A percentile compares a stretch with the other conserved stretches of the same genome.
These are phyloP conservation scores for Erythrolamprus reginae DNA, from an alignment of 2,113 vertebrate species.

Conservation along the genomic window DNA sequence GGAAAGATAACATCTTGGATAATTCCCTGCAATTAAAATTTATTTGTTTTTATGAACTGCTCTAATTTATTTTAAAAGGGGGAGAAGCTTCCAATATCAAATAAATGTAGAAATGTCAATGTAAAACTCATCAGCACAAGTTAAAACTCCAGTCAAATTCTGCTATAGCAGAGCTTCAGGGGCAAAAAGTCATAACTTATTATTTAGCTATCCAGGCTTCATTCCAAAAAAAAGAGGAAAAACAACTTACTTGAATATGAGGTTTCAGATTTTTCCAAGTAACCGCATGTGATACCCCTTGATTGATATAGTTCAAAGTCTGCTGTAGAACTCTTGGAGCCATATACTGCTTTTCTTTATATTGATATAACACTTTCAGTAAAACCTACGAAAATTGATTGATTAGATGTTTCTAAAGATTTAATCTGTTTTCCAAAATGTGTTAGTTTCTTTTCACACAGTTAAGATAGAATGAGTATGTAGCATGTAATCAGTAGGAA, in stretches of 20 bases:
- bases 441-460: background rate
- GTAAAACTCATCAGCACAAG: background rate
- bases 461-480: background rate
- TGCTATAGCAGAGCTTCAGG: background rate
- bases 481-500: background rate
- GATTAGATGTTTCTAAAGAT: constrained; percentile 13
- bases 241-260: constrained; percentile 88
- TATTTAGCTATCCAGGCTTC: background rate
- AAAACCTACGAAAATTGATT: constrained; percentile 77
- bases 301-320: constrained; percentile 96
- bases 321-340: constrained; percentile 96
- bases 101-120: background rate
- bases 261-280: constrained; percentile 98
- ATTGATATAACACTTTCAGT: constrained; percentile 96
- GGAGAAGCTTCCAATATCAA: background rate
- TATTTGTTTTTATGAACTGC: background rate
- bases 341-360: constrained; percentile 96
- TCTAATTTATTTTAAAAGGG: background rate
- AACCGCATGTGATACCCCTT: constrained; percentile 92
- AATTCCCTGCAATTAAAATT: constrained; percentile 67
- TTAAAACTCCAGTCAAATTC: background rate
- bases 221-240: background rate
- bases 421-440: background rate
- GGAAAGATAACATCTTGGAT: constrained; percentile 83
- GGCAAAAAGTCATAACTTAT: background rate